A percentile compares a stretch with the other conserved stretches of the same genome.
Conservation (phyloP, 2,888 invertebrate genomes). For the Agonopterix subpropinquella region DNA sequence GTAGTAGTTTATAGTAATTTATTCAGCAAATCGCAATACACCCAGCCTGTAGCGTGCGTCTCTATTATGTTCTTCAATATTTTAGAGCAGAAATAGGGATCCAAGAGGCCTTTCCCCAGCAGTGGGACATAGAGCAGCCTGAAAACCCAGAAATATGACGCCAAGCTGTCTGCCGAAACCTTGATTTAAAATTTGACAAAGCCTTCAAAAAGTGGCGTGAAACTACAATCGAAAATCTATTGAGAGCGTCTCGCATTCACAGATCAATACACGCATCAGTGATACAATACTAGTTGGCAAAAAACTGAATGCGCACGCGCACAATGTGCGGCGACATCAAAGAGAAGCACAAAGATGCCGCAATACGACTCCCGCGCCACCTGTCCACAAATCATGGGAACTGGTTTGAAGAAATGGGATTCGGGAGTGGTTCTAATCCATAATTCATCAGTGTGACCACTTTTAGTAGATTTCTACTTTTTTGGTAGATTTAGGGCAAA, state of each 20-base stretch:
- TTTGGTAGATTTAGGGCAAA: too few relatives aligned
- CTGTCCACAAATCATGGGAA: conserved; percentile 71
- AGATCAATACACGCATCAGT: conserved; percentile 42
- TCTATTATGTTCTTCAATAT: too few relatives aligned
- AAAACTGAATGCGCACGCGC: conserved; percentile 59
- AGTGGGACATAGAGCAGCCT: too few relatives aligned
- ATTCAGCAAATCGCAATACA: too few relatives aligned
- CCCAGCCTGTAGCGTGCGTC: too few relatives aligned
- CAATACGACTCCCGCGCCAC: conserved; percentile 58
- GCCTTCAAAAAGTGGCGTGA: conserved; percentile 19
- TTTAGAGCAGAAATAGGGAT: too few relatives aligned
- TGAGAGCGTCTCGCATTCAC: conserved; percentile 44
- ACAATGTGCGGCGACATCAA: conserved; percentile 65
- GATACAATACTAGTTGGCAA: conserved; percentile 38
- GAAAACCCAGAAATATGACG: conserved; percentile 13
- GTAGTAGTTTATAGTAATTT: too few relatives aligned
- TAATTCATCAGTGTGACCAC: too few relatives aligned
- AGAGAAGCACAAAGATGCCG: conserved; percentile 54
- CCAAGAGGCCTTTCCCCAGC: too few relatives aligned
- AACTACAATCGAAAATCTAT: conserved; percentile 27
- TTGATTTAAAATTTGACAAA: conserved; percentile 7
- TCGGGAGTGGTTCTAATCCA: conserved; percentile 7
- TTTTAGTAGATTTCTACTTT: too few relatives aligned
- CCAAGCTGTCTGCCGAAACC: conserved; percentile 17
- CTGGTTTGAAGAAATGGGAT: conserved; percentile 38